Base-by-base conservation (phyloP, 1,140 invertebrate species). In the Cotesia vestalis region DNA sequence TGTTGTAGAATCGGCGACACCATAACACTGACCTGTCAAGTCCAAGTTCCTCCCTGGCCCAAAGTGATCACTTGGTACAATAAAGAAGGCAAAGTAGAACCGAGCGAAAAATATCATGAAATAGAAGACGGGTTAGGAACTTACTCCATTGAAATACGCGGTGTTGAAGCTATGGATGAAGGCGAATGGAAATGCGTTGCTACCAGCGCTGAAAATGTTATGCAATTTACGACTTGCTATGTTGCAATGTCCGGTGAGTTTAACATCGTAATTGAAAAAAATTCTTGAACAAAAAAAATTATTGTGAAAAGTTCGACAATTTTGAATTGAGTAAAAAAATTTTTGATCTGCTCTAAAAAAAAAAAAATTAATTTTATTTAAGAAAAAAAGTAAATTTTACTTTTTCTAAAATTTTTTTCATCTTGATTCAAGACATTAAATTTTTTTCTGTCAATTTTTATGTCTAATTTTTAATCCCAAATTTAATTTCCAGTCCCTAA, bases 111-210 rank as follows among this genome's bases (percentile, higher is more conserved):
- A 70, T 95, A 94, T 78, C 91, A 92, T 73, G 83, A 92, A 8
- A 88, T 92, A 73, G 94, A 93, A 77, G 94, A 96, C 81, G 94
- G 94, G 2, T 87, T 94, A 9, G 94, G 94, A 40, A 90, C 91
- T 4, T 94, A 94, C 80, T 90, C 91, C 75, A 83, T 96, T 12
- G 91, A 94, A 82, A 89, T 95, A 1, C 89, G 90, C 57, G 89
- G 90, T 0, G 88, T 93, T 0, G 93, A 95, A 84, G 92, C 91
- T 53, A 88, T 88, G 68, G 94, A 97, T 79, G 93, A 94, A 75
- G 94, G 94, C 6, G 93, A 95, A 79, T 97, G 95, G 95, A 95
- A 95, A 83, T 94, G 93, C 78, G 93, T 94, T 1, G 93, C 93
- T 4, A 93, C 91, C 1, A 94, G 90, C 79, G 78, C 88, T 1